Evolutionary conservation across 2,888 invertebrate genomes (phyloP), one percentile per base, ranked within the genome.

Genomic region (Nephrotoma appendiculata): DNA sequence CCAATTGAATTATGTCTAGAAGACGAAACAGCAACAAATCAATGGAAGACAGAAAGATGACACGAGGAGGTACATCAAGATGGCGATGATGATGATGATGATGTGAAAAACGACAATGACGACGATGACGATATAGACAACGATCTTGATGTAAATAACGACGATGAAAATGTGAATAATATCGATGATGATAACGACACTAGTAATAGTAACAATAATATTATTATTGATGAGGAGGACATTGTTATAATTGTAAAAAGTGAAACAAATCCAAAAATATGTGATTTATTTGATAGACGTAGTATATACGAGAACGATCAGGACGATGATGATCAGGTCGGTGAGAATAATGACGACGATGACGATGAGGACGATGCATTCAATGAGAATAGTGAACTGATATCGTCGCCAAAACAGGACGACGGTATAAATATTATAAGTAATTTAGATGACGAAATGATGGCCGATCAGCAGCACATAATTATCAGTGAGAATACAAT

Each of bases 1-100:
- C 19, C 87, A 91, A 90, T 43, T 91, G 88, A 91, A 91, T 87
- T 91, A 91, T 87, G 91, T 91, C 87, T 90, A 90, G 88, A 91
- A 91, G 91, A 91, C 90, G 71, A 71, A 71, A 71, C 71, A 31
- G 31, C 31, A 71, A 88, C 91, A 91, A 88, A 88, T 87, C 88
- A 88, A 85, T 89, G 89, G 89, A 88, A 88, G 86, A 85, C 86
- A 48, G 89, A 89, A 86, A 89, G 89, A 89, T 89, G 89, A 89
- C 89, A 89, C 87, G 88, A 88, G 87, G 88, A 88, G 87, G 88
- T 88, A 85, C 88, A 88, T 87, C 88, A 88, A 85, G 88, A 88
- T 87, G 88, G 88, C 88, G 88, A 86, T 88, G 88, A 86, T 31
- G 31, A 31, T 87, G 88, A 88, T 88, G 88, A 86, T 88, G 88